Evolutionary conservation across 2,888 invertebrate species (phyloP).

Genomic region (Calameuta idolon): DNA sequence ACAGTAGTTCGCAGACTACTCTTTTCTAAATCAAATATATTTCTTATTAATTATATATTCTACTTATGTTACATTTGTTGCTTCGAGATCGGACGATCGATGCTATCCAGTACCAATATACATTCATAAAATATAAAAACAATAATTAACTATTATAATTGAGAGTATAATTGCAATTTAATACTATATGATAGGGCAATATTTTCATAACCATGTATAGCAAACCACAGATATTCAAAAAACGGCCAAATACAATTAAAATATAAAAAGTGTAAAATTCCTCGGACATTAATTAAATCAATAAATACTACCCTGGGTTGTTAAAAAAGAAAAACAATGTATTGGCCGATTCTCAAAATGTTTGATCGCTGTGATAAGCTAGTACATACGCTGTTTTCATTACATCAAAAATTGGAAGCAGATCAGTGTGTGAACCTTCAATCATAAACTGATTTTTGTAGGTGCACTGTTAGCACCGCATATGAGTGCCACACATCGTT

Average conservation of each 20-base stretch:
- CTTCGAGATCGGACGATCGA: slow-evolving; percentile 8
- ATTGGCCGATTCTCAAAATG: slow-evolving; percentile 49
- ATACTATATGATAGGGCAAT: slow-evolving; percentile 19
- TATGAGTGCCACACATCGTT: background rate
- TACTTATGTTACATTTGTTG: slow-evolving; percentile 32
- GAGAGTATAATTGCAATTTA: slow-evolving; percentile 16
- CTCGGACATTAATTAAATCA: slow-evolving; percentile 28
- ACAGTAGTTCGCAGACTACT: background rate
- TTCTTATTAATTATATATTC: slow-evolving; percentile 37
- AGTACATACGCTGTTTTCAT: slow-evolving; percentile 37
- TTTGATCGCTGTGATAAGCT: slow-evolving; percentile 39
- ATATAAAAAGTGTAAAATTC: slow-evolving; percentile 26
- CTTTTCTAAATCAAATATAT: slow-evolving; percentile 31
- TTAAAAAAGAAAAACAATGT: slow-evolving; percentile 26
- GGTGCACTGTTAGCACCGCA: background rate
- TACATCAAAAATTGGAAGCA: slow-evolving; percentile 39
- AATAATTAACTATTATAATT: slow-evolving; percentile 28
- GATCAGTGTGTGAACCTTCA: background rate
- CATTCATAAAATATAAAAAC: slow-evolving; percentile 36
- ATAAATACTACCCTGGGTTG: slow-evolving; percentile 44
- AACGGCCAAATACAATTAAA: slow-evolving; percentile 38
- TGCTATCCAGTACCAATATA: slow-evolving; percentile 32
- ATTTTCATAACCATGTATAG: slow-evolving; percentile 15
- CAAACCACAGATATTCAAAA: slow-evolving; percentile 53
- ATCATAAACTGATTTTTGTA: background rate